Conservation (phyloP, 2,113 vertebrate genomes). For the Natator depressus region DNA sequence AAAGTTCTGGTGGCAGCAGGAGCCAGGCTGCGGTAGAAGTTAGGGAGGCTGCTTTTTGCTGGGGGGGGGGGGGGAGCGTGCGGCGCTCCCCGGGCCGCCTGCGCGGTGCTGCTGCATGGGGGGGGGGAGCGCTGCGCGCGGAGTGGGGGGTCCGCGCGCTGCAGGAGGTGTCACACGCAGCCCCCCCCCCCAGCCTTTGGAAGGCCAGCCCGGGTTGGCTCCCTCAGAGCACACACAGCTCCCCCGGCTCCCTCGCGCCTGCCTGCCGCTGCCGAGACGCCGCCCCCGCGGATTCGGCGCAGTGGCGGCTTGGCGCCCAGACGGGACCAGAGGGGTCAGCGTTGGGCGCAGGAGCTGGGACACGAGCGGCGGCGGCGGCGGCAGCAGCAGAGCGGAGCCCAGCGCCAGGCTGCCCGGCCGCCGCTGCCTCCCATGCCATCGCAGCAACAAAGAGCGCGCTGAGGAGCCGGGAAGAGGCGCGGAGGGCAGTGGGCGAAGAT, state of each 20-base stretch:
- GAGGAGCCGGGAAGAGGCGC: conserved; percentile 48
- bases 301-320: conserved; percentile 22
- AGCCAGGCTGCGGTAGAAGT: not conserved
- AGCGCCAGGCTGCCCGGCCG: conserved; percentile 8
- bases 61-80: not conserved
- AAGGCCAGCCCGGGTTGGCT: not conserved
- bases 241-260: not conserved
- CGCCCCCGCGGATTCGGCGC: conserved; percentile 38
- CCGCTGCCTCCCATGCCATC: conserved; percentile 75
- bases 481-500: conserved; percentile 57
- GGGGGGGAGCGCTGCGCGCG: not conserved
- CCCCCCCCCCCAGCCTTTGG: not conserved
- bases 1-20: too few species aligned
- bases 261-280: not conserved
- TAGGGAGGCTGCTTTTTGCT: not conserved
- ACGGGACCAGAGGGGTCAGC: conserved; percentile 36
- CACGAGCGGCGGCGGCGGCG: not conserved
- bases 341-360: not conserved
- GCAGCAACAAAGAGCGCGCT: conserved; percentile 77
- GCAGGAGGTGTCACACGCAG: not conserved
- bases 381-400: not conserved
- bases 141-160: too few species aligned
- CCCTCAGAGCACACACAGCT: not conserved
- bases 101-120: not conserved
- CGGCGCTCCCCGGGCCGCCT: not conserved